Conservation (phyloP, 2,888 invertebrate species). For the Osedax fenrisi region DNA sequence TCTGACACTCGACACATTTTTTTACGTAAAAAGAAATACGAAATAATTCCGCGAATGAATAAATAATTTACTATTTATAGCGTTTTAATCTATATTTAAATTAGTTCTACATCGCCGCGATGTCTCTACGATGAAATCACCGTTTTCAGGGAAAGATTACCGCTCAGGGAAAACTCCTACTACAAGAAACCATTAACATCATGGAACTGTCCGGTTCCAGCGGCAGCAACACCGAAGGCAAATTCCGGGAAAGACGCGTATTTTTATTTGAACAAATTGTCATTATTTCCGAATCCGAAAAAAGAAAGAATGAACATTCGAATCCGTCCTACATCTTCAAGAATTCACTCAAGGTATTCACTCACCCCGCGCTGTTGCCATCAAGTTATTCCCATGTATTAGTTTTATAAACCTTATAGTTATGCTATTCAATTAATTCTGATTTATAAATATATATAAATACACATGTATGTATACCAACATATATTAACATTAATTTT, state of each 20-base stretch:
- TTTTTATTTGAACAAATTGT: constrained; percentile 96
- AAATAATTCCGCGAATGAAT: too few relatives aligned
- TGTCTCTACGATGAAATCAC: too few relatives aligned
- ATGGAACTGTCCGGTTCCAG: constrained; percentile 43
- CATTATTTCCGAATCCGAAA: constrained; percentile 73
- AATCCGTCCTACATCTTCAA: constrained; percentile 88
- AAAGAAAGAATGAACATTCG: constrained; percentile 72
- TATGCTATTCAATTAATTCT: too few relatives aligned
- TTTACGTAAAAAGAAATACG: too few relatives aligned
- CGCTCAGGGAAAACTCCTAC: constrained; percentile 81
- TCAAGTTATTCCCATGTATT: background rate
- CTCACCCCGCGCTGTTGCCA: background rate
- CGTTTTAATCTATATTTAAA: too few relatives aligned
- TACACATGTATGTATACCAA: too few relatives aligned
- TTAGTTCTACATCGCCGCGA: too few relatives aligned
- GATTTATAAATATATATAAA: too few relatives aligned
- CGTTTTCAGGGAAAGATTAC: constrained; percentile 82
- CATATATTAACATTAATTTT: too few relatives aligned
- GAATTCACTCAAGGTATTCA: constrained; percentile 68
- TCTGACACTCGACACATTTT: too few relatives aligned
- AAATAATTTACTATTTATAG: too few relatives aligned
- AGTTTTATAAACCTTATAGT: background rate
- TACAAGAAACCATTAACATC: constrained; percentile 56
- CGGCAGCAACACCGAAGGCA: constrained; percentile 47
- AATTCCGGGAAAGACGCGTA: constrained; percentile 76